A percentile compares a stretch with the other conserved stretches of the same genome.
Evolutionary conservation across 2,113 vertebrate genomes (phyloP).

Genomic region (Tretioscincus oriximinensis): DNA sequence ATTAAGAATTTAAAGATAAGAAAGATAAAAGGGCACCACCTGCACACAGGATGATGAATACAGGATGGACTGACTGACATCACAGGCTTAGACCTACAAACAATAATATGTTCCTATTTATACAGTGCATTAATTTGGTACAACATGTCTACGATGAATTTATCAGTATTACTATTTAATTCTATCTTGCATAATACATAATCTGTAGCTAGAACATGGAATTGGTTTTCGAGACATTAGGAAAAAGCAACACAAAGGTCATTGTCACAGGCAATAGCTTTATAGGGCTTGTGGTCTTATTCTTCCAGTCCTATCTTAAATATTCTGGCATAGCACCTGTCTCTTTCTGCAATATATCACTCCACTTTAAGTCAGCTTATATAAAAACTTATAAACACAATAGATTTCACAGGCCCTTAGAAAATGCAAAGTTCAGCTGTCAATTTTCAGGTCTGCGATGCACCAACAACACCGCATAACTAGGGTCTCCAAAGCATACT

Average conservation of each 20-base stretch:
- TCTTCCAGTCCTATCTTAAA: neutral
- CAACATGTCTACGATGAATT: no score
- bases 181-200: no score
- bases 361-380: neutral
- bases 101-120: no score
- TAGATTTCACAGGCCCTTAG: neutral
- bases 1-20: no score
- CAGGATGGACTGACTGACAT: no score
- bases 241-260: neutral
- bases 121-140: no score
- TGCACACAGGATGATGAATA: no score
- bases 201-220: neutral
- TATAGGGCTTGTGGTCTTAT: no score
- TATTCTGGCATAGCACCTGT: neutral
- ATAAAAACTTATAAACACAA: neutral
- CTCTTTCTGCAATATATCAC: neutral
- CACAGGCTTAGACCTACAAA: no score
- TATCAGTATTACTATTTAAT: no score
- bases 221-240: neutral
- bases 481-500: neutral
- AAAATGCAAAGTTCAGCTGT: slow-evolving; percentile 17
- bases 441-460: slow-evolving; percentile 5
- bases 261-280: no score
- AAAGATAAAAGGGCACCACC: no score
- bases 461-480: neutral